Evolutionary conservation across 2,888 invertebrate genomes (phyloP), one percentile per base, ranked within the genome.

Genomic region (Diarsia dahlii): DNA sequence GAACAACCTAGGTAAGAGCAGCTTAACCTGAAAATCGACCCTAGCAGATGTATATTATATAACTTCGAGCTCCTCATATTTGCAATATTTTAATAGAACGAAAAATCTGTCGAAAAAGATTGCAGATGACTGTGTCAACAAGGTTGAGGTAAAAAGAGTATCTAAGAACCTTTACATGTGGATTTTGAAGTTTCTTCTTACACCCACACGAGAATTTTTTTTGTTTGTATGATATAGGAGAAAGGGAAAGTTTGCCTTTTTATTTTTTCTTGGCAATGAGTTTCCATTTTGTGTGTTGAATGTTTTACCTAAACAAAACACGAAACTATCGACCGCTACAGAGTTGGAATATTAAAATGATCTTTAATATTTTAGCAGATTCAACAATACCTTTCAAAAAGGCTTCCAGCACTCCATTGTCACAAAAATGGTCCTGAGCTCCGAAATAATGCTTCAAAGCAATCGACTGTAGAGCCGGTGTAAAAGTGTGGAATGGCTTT

Each of bases 371-470:
- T 56, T 58, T 58, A 23, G 23, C 58, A 58, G 3, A 15, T 52
- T 65, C 3, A 18, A 28, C 20, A 75, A 75, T 58, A 65, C 48
- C 34, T 28, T 28, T 79, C n/a, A 20, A 65, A 81, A 78, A 65
- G 12, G 58, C 34, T 46, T 64, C n/a, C 34, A 56, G 28, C 34
- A 48, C 64, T 60, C 78, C 13, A 65, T 81, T 81, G 76, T 78
- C 46, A 78, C 58, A 52, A 74, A 76, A 78, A 65, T 81, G 64
- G 64, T 65, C 52, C 64, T 60, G 50, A 12, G 13, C 34, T 72
- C 64, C 58, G 64, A 84, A 80, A 80, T 65, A 65, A 68, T 68
- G 64, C 64, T 68, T 52, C 46, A 84, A 80, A 80, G 84, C 84
- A 54, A 80, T 84, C 50, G 84, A 39, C 60, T 50, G 18, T 56